These are phyloP conservation scores for Psephotus haematonotus DNA, from an alignment of 2,113 vertebrate genomes.

Conservation along the genomic window DNA sequence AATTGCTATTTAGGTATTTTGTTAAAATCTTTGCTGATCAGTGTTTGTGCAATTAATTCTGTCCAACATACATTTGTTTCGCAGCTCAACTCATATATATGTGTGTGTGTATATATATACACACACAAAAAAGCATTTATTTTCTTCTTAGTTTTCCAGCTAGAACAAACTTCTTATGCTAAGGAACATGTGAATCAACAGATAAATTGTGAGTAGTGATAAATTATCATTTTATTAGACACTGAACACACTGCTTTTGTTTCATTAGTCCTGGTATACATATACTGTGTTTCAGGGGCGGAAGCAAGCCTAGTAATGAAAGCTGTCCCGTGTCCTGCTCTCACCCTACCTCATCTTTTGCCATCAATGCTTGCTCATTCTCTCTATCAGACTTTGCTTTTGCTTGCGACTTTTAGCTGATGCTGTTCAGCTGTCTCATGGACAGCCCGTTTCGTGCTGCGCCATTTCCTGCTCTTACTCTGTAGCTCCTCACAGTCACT, in stretches of 20 bases:
- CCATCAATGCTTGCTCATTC: conserved; percentile 49
- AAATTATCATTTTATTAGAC: neutral
- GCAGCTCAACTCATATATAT: neutral
- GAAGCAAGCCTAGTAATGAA: conserved; percentile 16
- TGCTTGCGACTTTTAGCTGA: neutral
- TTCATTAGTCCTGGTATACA: neutral
- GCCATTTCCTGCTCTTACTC: conserved; percentile 58
- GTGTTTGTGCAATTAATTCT: neutral
- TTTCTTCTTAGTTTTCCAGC: conserved; percentile 75
- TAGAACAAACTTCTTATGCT: conserved; percentile 58
- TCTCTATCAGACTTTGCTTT: conserved; percentile 53
- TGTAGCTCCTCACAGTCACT: conserved; percentile 43
- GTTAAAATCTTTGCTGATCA: neutral
- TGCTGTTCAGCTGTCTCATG: conserved; percentile 58
- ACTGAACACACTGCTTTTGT: conserved; percentile 1
- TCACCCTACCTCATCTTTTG: conserved; percentile 46
- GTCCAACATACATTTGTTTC: neutral
- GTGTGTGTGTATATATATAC: fast-evolving
- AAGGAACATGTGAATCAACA: conserved; percentile 69
- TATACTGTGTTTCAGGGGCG: neutral
- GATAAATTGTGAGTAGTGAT: conserved; percentile 76
- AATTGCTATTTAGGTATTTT: neutral
- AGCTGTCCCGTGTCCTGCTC: conserved; percentile 44
- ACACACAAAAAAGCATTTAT: neutral
- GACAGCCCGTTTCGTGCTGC: conserved; percentile 50